Base-by-base conservation (phyloP, 2,797 vertebrate genomes). In the Sebastes kiyomatsui region DNA sequence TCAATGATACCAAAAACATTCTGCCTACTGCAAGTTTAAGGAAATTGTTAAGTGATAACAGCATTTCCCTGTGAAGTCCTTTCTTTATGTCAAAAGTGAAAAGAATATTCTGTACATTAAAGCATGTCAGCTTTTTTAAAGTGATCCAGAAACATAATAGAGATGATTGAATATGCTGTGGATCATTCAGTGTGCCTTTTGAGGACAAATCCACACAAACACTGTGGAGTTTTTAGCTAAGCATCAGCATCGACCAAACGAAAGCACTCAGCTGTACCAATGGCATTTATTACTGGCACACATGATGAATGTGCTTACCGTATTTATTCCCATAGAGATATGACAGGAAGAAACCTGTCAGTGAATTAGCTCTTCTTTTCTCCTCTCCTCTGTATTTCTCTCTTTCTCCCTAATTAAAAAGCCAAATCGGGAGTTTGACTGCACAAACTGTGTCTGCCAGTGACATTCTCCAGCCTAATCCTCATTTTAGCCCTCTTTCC, bases 391-490 rank as follows among this genome's bases (percentile, higher is more conserved):
- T 84, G 58, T 72, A 46, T 79, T 61, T 80, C 81, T 75, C 65
- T 77, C 32, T 66, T 33, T 81, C 83, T 75, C 62, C 33, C 78
- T 87, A 70, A 90, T 87, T 90, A 90, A 89, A 87, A 92, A 90
- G 80, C 81, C 81, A 91, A 90, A 90, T 87, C 87, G 85, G 80
- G 75, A 87, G 82, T 88, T 90, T 86, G 84, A 90, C 84, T 86
- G 72, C 56, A 75, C 74, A 86, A 82, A 87, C 72, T 68, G 76
- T 79, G 77, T 81, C 82, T 86, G 81, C 82, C 65, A 64, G 70
- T 89, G 92, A 92, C 84, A 90, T 87, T 88, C 88, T 88, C 80
- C 71, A 87, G 56, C 80, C 84, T 91, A 86, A 92, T 93, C 91
- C 85, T 82, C 59, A 60, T 86, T 88, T 80, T 75, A 72, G 64